These are phyloP conservation scores for Carabus problematicus DNA, from an alignment of 2,888 invertebrate genomes.

Conservation along the genomic window DNA sequence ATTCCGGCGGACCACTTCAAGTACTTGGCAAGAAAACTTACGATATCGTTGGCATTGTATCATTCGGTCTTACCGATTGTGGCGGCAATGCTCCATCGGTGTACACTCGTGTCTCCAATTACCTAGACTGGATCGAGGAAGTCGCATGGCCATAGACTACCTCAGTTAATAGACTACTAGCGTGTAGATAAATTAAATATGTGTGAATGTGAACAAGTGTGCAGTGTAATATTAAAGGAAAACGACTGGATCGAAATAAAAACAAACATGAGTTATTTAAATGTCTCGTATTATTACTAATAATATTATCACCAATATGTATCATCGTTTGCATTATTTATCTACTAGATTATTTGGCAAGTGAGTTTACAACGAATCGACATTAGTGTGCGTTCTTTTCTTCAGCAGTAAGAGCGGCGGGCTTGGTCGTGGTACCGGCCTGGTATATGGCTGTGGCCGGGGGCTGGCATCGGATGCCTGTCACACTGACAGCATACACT, in stretches of 20 bases:
- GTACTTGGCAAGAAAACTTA: constrained; percentile 14
- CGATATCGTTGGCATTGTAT: constrained; percentile 30
- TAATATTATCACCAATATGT: no score
- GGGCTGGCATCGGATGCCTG: constrained; percentile 47
- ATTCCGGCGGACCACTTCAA: constrained; percentile 33
- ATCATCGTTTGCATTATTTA: no score
- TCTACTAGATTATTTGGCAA: no score
- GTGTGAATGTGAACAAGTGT: no score
- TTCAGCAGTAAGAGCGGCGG: background rate
- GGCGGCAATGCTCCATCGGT: constrained; percentile 31
- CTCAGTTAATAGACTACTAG: background rate
- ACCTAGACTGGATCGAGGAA: constrained; percentile 33
- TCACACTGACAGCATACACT: constrained; percentile 45
- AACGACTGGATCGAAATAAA: no score
- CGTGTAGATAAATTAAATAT: no score
- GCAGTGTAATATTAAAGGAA: no score
- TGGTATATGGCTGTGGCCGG: constrained; percentile 46
- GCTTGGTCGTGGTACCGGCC: constrained; percentile 1
- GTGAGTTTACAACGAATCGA: no score
- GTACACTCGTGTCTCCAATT: constrained; percentile 34
- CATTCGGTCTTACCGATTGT: constrained; percentile 35
- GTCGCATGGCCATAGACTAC: constrained; percentile 21
- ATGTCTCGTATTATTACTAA: no score
- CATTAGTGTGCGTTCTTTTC: no score
- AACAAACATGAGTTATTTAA: no score